Evolutionary conservation across 2,888 invertebrate species (phyloP).

Genomic region (Caenorhabditis sulstoni): DNA sequence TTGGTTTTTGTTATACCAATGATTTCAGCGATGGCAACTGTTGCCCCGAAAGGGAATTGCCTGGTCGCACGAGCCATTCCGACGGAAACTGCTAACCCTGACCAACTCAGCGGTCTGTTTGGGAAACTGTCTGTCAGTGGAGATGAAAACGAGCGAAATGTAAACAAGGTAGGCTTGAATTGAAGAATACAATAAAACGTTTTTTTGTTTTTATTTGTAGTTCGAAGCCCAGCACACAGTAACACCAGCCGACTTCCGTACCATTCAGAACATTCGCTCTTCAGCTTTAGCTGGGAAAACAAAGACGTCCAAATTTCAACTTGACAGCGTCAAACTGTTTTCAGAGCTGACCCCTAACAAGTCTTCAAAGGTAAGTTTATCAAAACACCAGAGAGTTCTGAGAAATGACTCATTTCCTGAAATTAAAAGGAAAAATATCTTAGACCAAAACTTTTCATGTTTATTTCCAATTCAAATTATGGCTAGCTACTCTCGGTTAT

Average conservation of each 20-base stretch:
- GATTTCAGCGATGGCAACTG: constrained; percentile 56
- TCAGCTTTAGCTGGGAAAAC: constrained; percentile 79
- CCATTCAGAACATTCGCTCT: constrained; percentile 76
- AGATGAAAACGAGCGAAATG: constrained; percentile 23
- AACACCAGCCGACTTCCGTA: constrained; percentile 76
- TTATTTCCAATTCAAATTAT: too few relatives aligned
- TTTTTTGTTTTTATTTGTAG: constrained; percentile 11
- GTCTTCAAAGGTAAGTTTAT: constrained; percentile 7
- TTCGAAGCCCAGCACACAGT: constrained; percentile 58
- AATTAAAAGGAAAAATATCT: too few relatives aligned
- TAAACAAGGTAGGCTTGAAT: constrained; percentile 36
- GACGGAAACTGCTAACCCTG: constrained; percentile 30
- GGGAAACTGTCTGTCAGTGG: constrained; percentile 57
- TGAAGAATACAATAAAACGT: not conserved
- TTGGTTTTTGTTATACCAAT: not conserved
- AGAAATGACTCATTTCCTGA: too few relatives aligned
- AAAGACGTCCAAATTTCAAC: constrained; percentile 77
- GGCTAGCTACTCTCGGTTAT: too few relatives aligned
- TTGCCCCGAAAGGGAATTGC: constrained; percentile 59
- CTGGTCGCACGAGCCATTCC: constrained; percentile 70
- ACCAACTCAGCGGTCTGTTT: constrained; percentile 57
- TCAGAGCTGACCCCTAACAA: constrained; percentile 68
- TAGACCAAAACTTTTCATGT: too few relatives aligned
- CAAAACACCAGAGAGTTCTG: too few relatives aligned
- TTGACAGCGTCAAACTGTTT: constrained; percentile 71